These are phyloP conservation scores for Scaeva pyrastri DNA, from an alignment of 2,888 invertebrate genomes.

Conservation along the genomic window DNA sequence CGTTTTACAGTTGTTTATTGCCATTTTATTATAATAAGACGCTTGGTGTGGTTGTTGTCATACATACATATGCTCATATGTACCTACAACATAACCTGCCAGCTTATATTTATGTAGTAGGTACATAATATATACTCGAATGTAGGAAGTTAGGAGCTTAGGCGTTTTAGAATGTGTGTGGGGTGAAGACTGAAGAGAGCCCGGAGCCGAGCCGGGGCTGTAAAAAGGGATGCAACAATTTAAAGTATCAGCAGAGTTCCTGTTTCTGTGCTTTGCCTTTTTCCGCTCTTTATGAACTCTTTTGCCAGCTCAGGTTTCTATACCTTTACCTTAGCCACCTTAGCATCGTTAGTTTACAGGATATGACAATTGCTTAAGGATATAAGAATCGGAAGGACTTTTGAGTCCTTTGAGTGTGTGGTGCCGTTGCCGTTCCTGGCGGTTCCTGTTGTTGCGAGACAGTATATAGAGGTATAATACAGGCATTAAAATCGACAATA, in stretches of 20 bases:
- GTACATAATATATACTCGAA: too few species aligned
- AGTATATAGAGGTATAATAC: slow-evolving; percentile 3
- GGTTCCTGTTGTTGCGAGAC: background rate
- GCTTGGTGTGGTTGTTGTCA: slow-evolving; percentile 38
- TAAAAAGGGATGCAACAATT: slow-evolving; percentile 29
- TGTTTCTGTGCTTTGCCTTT: background rate
- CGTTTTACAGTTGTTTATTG: slow-evolving; percentile 53
- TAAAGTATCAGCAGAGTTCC: slow-evolving; percentile 23
- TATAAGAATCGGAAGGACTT: slow-evolving; percentile 61
- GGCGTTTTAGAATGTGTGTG: too few species aligned
- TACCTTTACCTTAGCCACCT: slow-evolving; percentile 31
- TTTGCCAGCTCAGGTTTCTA: background rate
- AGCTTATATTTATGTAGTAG: slow-evolving; percentile 5
- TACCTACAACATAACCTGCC: background rate
- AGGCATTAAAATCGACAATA: slow-evolving; percentile 39
- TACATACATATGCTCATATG: too few species aligned
- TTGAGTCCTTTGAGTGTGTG: slow-evolving; percentile 26
- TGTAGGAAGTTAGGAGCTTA: background rate
- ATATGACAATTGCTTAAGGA: slow-evolving; percentile 69
- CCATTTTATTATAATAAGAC: slow-evolving; percentile 64
- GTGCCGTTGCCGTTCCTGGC: background rate
- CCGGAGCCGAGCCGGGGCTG: too few species aligned
- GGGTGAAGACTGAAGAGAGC: background rate
- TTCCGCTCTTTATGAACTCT: slow-evolving; percentile 18
- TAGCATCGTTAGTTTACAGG: slow-evolving; percentile 60